These are phyloP conservation scores for Acromyrmex heyeri DNA, from an alignment of 1,140 invertebrate genomes.

Conservation along the genomic window DNA sequence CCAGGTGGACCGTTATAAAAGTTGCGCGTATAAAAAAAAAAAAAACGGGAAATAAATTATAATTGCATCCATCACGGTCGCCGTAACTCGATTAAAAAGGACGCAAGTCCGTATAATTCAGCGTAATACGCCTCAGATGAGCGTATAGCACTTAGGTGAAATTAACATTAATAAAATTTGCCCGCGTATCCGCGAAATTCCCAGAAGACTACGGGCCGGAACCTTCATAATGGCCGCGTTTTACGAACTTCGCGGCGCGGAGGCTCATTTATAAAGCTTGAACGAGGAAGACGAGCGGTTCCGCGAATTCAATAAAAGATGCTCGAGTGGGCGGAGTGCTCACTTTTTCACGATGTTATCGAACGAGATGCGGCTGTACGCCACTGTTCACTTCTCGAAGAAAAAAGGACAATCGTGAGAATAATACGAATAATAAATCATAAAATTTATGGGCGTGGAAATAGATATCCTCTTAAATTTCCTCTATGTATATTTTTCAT, in stretches of 20 bases:
- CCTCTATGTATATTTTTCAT: neutral
- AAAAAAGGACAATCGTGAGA: conserved; percentile 60
- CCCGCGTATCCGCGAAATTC: conserved; percentile 53
- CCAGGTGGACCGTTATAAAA: conserved; percentile 55
- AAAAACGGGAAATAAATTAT: conserved; percentile 51
- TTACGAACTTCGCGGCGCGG: conserved; percentile 46
- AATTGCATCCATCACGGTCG: conserved; percentile 59
- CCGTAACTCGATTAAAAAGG: conserved; percentile 62
- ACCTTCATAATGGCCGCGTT: conserved; percentile 62
- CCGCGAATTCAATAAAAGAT: conserved; percentile 75
- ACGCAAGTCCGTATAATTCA: conserved; percentile 61
- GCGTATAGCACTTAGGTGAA: conserved; percentile 59
- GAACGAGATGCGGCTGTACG: conserved; percentile 34
- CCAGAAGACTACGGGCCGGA: conserved; percentile 48
- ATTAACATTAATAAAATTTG: conserved; percentile 66
- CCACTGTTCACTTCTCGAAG: conserved; percentile 17
- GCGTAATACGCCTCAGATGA: conserved; percentile 59
- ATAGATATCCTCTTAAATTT: neutral
- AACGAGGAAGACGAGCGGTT: conserved; percentile 65
- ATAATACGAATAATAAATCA: conserved; percentile 73
- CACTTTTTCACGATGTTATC: conserved; percentile 76
- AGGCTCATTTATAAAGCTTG: conserved; percentile 69
- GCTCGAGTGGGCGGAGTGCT: conserved; percentile 59
- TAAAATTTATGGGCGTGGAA: conserved; percentile 38
- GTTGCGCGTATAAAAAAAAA: conserved; percentile 36